phyloP scores from a whole-genome alignment of 2,797 vertebrate species.

The Clarias platycephalus region DNA sequence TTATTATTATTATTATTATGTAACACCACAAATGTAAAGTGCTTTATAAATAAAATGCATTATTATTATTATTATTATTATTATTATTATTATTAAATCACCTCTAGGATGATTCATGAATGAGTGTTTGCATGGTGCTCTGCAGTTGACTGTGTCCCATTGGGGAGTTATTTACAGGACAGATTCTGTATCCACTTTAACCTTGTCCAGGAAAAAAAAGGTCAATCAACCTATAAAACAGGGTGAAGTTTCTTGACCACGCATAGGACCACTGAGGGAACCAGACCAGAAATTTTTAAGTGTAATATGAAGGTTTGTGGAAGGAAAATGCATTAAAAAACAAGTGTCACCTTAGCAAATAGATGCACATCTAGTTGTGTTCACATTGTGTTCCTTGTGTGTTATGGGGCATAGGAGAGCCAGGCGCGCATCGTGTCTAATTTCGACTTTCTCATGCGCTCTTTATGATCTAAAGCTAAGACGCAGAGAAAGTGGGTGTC shows the following conservation, averaged over 20 bases:
- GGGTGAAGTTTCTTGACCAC: neutral
- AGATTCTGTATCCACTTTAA: neutral
- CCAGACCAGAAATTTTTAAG: neutral
- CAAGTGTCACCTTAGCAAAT: neutral
- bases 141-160: neutral
- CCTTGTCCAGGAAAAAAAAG: neutral
- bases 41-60: no score
- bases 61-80: no score
- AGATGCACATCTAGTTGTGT: no score
- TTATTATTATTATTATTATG: no score
- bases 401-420: neutral
- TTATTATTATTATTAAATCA: neutral
- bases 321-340: neutral
- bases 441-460: slow-evolving; percentile 6
- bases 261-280: neutral
- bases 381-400: slow-evolving; percentile 12
- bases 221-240: neutral
- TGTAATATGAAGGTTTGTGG: neutral
- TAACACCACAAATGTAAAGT: no score
- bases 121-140: neutral
- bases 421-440: neutral
- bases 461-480: neutral
- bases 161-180: neutral
- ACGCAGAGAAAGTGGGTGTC: neutral
- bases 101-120: neutral